Conservation (phyloP, 2,888 invertebrate genomes). For the Pachliopta kotzebuea region DNA sequence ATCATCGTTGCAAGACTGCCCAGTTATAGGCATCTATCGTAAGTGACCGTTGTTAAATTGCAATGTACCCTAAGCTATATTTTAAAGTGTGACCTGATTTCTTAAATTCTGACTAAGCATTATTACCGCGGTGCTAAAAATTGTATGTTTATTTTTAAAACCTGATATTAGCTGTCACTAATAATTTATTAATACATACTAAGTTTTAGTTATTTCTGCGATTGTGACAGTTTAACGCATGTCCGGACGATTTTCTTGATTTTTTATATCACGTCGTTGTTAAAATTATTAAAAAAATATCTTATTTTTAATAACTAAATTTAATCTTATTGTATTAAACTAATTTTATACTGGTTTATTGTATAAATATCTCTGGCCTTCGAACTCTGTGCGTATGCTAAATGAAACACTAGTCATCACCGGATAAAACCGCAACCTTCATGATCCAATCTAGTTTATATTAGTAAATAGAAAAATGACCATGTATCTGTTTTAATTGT, state of each 20-base stretch:
- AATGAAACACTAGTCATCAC: neutral
- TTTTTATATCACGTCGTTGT: neutral
- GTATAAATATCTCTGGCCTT: conserved; percentile 5
- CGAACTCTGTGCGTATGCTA: conserved; percentile 5
- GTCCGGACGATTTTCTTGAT: too few species aligned
- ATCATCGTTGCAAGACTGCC: too few species aligned
- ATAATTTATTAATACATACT: conserved; percentile 14
- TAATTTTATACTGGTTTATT: conserved; percentile 4
- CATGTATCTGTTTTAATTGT: neutral
- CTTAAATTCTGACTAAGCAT: conserved; percentile 36
- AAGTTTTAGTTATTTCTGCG: too few species aligned
- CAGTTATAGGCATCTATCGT: too few species aligned
- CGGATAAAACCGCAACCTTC: conserved; percentile 13
- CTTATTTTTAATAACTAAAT: neutral
- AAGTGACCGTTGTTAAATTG: too few species aligned
- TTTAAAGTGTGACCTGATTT: conserved; percentile 25
- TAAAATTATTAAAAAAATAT: neutral
- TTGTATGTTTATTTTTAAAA: conserved; percentile 27
- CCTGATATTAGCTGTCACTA: conserved; percentile 32
- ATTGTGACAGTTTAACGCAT: too few species aligned
- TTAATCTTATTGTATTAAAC: neutral
- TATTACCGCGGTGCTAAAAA: conserved; percentile 30
- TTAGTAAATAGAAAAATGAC: neutral
- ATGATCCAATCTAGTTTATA: neutral
- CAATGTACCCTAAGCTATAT: too few species aligned